Percentiles rank a stretch among this genome's conserved stretches.
These are phyloP conservation scores for Drosophila affinis DNA, from an alignment of 2,888 invertebrate species.

Conservation along the genomic window DNA sequence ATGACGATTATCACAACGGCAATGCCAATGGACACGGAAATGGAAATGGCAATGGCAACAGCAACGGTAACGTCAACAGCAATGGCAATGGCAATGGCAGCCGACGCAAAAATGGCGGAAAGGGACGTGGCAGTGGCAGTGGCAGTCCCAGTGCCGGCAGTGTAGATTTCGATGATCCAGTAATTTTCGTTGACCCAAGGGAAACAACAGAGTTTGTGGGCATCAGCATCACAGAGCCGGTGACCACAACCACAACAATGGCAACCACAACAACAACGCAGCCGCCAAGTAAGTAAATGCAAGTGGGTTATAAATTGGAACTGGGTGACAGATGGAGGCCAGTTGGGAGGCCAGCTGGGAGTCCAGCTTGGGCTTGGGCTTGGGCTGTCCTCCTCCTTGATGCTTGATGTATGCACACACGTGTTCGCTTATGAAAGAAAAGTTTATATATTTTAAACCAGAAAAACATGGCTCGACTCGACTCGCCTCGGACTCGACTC, in stretches of 20 bases:
- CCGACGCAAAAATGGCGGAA: slow-evolving; percentile 55
- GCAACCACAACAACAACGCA: slow-evolving; percentile 86
- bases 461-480: neutral
- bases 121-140: slow-evolving; percentile 44
- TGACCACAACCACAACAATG: slow-evolving; percentile 84
- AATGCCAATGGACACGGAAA: slow-evolving; percentile 57
- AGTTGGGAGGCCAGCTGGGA: neutral
- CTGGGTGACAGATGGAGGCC: neutral
- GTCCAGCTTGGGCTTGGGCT: too few relatives aligned
- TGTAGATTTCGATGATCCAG: slow-evolving; percentile 82
- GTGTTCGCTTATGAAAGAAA: neutral
- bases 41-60: slow-evolving; percentile 52
- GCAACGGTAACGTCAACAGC: slow-evolving; percentile 57
- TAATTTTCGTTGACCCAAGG: slow-evolving; percentile 83
- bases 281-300: slow-evolving; percentile 85
- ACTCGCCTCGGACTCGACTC: neutral
- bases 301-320: slow-evolving; percentile 41
- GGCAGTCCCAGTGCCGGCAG: slow-evolving; percentile 54
- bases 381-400: neutral
- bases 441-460: neutral
- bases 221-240: slow-evolving; percentile 83
- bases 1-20: slow-evolving; percentile 82
- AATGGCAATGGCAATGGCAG: slow-evolving; percentile 46
- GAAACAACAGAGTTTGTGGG: slow-evolving; percentile 85
- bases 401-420: neutral